Base-by-base conservation (phyloP, 2,797 vertebrate genomes). In the Poeciliopsis gracilis region DNA sequence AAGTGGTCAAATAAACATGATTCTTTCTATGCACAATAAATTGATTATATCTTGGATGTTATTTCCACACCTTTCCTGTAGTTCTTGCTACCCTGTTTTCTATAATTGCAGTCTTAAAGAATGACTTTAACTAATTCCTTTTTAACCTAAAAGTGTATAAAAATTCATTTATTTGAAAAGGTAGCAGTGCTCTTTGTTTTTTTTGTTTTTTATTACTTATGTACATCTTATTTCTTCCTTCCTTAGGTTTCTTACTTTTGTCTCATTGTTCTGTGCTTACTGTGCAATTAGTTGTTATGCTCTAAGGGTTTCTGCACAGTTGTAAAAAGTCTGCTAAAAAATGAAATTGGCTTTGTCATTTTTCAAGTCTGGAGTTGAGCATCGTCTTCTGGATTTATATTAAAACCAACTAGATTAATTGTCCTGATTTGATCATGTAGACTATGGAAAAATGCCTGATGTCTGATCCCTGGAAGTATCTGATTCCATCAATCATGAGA, bases 81-180 rank as follows among this genome's bases (percentile, higher is more conserved):
- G 5, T 6, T 61, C 30, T 63, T 63, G 18, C 33, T 43, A 13
- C 20, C 20, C 36, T 41, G 20, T 67, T 38, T 67, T 41, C 11
- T 41, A 2, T 18, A 23, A 2, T 23, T 67, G 20, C 3, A 4
- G 38, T 41, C 10, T 11, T 20, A 23, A 38, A 20, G 61, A 38
- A 84, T 82, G 83, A 76, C 81, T 23, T 33, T 95, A 84, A 92
- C 93, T 95, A 91, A 93, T 94, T 92, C 87, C 77, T 46, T 76
- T 92, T 94, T 95, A 93, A 92, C 87, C 38, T 85, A 83, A 77
- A 86, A 76, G 59, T 81, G 80, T 88, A 87, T 94, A 94, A 95
- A 67, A 38, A 38, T 4, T 11, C 2, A 41, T 41, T 11, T 57
- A 5, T 67, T 23, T 66, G 18, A 20, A 66, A 20, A 41, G 23